These are phyloP conservation scores for Rhabdophis nuchalis DNA, from an alignment of 2,797 vertebrate species.

Conservation along the genomic window DNA sequence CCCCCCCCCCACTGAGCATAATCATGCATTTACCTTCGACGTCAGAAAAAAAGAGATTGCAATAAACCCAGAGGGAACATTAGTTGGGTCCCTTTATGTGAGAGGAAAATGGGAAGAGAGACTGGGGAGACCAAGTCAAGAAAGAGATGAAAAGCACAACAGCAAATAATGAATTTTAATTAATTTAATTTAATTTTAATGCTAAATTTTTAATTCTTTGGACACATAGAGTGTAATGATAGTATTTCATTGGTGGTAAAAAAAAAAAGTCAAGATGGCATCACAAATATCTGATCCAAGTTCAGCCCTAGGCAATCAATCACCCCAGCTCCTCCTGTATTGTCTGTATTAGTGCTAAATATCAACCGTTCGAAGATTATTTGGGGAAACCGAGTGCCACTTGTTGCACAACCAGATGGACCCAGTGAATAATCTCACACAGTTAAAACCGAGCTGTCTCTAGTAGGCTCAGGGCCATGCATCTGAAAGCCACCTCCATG, in stretches of 20 bases:
- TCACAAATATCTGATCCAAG: neutral
- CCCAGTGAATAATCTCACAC: neutral
- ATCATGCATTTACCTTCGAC: neutral
- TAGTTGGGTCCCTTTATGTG: neutral
- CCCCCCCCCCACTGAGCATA: neutral
- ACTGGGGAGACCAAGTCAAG: neutral
- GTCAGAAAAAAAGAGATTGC: neutral
- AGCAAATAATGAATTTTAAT: constrained; percentile 33
- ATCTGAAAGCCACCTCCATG: neutral
- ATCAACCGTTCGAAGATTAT: neutral
- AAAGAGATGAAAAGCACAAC: neutral
- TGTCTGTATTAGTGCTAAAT: neutral
- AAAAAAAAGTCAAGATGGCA: neutral
- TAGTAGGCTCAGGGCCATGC: neutral
- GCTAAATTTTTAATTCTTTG: neutral
- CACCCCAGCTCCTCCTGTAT: neutral
- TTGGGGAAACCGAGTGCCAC: neutral
- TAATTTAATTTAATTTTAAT: no score
- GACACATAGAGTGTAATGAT: neutral
- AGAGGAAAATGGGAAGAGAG: neutral
- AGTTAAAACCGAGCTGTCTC: neutral
- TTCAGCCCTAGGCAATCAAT: neutral
- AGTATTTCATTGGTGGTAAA: neutral
- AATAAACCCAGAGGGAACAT: neutral
- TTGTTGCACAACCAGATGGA: neutral